These are phyloP conservation scores for Dromaius novaehollandiae DNA, from an alignment of 2,113 vertebrate species.

Conservation along the genomic window DNA sequence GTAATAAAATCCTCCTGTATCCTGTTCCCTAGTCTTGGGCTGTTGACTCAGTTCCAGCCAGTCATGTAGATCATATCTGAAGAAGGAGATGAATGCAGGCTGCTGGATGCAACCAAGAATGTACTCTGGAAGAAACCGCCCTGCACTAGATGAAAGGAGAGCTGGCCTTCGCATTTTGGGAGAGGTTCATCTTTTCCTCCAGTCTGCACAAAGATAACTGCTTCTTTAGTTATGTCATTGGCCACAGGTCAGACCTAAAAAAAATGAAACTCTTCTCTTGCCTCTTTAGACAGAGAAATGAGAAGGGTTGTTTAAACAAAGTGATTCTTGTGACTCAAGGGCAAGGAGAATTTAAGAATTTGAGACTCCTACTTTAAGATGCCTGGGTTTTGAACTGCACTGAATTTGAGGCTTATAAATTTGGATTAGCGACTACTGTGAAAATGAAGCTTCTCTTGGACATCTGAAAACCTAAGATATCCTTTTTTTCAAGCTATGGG, in stretches of 20 bases:
- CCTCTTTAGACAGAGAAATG: neutral
- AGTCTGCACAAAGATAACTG: rapidly evolving
- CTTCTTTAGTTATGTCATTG: neutral
- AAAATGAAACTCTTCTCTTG: neutral
- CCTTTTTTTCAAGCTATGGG: neutral
- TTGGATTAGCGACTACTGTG: neutral
- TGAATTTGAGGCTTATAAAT: neutral
- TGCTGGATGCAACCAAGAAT: constrained; percentile 1
- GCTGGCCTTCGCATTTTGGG: neutral
- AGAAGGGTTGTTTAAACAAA: neutral
- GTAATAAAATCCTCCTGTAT: constrained; percentile 63
- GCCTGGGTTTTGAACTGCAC: neutral
- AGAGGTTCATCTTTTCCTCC: neutral
- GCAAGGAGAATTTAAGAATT: neutral
- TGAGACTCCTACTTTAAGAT: neutral
- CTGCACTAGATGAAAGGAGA: neutral
- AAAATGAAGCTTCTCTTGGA: neutral
- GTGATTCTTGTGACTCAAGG: neutral
- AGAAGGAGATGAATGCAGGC: constrained; percentile 15
- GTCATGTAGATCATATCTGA: constrained; percentile 17
- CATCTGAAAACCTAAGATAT: neutral
- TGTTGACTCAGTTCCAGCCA: constrained; percentile 47
- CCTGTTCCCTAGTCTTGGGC: constrained; percentile 47
- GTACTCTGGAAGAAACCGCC: neutral
- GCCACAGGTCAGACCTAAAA: neutral